Base-by-base conservation (phyloP, 2,888 invertebrate genomes). In the Pseudeuparius sepicola region DNA sequence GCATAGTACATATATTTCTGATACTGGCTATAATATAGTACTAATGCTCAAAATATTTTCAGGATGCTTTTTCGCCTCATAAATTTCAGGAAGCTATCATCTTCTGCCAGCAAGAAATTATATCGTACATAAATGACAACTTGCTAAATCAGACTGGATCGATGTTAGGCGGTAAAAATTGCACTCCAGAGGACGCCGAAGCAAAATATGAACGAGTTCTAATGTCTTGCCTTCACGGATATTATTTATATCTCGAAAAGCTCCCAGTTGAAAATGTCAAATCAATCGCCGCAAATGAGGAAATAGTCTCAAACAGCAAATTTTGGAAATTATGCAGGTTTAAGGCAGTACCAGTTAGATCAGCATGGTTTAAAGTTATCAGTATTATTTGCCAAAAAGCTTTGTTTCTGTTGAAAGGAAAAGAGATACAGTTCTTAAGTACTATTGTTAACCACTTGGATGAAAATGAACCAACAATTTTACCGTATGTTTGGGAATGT, bases 81-180 rank as follows among this genome's bases (percentile, higher is more conserved):
- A 92, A 90, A 63, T 65, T 83, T 31, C 69, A 74, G 2, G 85
- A 86, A 53, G 90, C 84, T 6, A 71, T 90, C 31, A 59, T 75
- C 4, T 87, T 83, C 64, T 92, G 89, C 57, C 84, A 85, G 54
- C 67, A 68, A 24, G 90, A 92, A 62, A 80, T 92, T 37, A 51
- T 87, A 15, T 66, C 71, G 14, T 78, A 80, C 46, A 67, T 87
- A n/a, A 62, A 68, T 31, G 81, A 84, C 34, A 85, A 80, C 55
- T 59, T 86, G 15, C 70, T 72, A 12, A 64, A 69, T 25, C 71
- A 75, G 43, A 71, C 71, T 5, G 61, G 71, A 0, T 65, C 71
- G 37, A 67, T 70, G 3, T 53, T 74, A 12, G 63, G 66, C 20
- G 66, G 63, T 40, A 72, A 68, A 50, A 65, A 63, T 29, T 61